A percentile compares a stretch with the other conserved stretches of the same genome.
Conservation (phyloP, 2,113 vertebrate species). For the Elgaria multicarinata region DNA sequence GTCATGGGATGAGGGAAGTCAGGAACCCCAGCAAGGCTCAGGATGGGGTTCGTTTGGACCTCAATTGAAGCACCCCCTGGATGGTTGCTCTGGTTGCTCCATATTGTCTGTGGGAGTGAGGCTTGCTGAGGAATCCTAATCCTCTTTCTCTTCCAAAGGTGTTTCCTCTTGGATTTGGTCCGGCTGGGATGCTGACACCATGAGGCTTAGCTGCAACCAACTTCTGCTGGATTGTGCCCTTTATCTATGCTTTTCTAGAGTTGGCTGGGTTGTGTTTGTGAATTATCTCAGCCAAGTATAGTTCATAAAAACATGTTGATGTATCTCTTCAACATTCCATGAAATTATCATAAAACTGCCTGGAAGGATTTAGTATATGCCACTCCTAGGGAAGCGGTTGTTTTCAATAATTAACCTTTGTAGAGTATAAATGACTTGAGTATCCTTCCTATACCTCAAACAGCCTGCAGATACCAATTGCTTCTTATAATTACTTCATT, state of each 20-base stretch:
- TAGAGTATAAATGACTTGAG: not conserved
- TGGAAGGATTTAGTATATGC: not conserved
- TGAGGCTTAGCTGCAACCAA: too few species aligned
- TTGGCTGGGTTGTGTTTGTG: not conserved
- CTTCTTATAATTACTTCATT: not conserved
- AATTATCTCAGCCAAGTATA: not conserved
- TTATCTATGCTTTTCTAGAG: not conserved
- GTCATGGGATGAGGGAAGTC: too few species aligned
- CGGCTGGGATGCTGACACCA: too few species aligned
- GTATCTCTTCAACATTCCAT: not conserved
- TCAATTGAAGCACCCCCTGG: too few species aligned
- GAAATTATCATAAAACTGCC: not conserved
- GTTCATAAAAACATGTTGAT: not conserved
- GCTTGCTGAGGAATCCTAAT: too few species aligned
- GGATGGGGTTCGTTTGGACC: too few species aligned
- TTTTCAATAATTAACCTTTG: constrained; percentile 28
- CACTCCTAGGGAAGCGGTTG: not conserved
- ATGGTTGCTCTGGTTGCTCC: too few species aligned
- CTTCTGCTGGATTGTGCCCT: not conserved
- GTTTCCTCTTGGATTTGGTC: too few species aligned
- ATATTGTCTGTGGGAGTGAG: too few species aligned
- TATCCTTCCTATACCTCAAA: not conserved
- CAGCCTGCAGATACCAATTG: not conserved
- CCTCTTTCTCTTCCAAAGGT: too few species aligned
- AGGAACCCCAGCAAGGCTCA: too few species aligned